These are phyloP conservation scores for Chesias legatella DNA, from an alignment of 2,888 invertebrate genomes.

Conservation along the genomic window DNA sequence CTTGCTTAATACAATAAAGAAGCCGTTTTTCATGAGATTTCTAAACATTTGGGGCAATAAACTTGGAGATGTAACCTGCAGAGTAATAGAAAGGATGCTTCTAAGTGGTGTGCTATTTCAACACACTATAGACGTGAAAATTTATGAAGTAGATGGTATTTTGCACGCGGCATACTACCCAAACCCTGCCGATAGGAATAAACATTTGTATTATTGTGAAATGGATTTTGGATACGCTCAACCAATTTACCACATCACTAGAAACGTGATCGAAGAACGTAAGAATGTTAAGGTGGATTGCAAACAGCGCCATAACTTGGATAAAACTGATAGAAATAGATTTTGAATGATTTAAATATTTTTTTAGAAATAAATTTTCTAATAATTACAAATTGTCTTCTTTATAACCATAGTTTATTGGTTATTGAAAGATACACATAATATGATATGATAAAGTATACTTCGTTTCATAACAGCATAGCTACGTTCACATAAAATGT, in stretches of 20 bases:
- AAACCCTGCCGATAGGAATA: conserved; percentile 68
- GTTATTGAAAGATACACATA: too few species aligned
- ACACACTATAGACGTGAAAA: conserved; percentile 57
- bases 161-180: conserved; percentile 62
- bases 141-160: conserved; percentile 57
- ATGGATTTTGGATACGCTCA: conserved; percentile 63
- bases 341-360: conserved; percentile 34
- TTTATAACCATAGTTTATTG: too few species aligned
- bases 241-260: conserved; percentile 61
- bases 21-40: conserved; percentile 61
- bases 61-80: conserved; percentile 60
- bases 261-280: conserved; percentile 45
- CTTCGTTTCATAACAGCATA: too few species aligned
- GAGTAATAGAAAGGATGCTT: conserved; percentile 61
- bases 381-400: too few species aligned
- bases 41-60: conserved; percentile 69
- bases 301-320: conserved; percentile 53
- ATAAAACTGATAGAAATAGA: conserved; percentile 47
- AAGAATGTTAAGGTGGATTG: conserved; percentile 54
- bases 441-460: too few species aligned
- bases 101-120: conserved; percentile 55
- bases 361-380: too few species aligned
- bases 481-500: too few species aligned
- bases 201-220: conserved; percentile 78
- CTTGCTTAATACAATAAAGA: conserved; percentile 79